Conservation (phyloP, 2,888 invertebrate species). For the Acrobasis repandana region DNA sequence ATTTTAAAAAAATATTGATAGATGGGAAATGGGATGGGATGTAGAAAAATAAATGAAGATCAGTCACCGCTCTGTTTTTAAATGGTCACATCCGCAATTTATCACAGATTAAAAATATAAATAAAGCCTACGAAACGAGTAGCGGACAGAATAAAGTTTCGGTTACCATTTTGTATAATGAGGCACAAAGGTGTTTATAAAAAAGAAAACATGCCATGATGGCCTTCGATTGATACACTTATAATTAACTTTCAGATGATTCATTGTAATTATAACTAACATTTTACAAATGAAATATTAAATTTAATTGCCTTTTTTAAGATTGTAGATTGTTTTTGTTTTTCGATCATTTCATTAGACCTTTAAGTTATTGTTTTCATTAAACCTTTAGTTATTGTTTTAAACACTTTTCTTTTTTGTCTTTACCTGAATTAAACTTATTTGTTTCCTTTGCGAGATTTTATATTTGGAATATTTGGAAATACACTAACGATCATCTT, state of each 20-base stretch:
- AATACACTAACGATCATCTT: no score
- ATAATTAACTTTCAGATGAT: slow-evolving; percentile 11
- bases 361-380: not conserved
- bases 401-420: not conserved
- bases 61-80: not conserved
- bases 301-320: slow-evolving; percentile 11
- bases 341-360: not conserved
- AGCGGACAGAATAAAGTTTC: slow-evolving; percentile 8
- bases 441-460: no score
- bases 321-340: not conserved
- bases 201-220: slow-evolving; percentile 2
- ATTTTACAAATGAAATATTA: slow-evolving; percentile 15
- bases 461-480: not conserved
- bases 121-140: not conserved
- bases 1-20: not conserved
- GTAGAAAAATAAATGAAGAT: not conserved
- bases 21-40: not conserved
- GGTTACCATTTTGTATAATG: slow-evolving; percentile 7
- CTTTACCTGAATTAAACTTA: not conserved
- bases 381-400: not conserved
- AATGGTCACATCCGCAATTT: not conserved
- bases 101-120: slow-evolving; percentile 1
- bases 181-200: not conserved
- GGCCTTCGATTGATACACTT: slow-evolving; percentile 12
- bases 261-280: slow-evolving; percentile 9